These are phyloP conservation scores for Peromyscus polionotus DNA, from an alignment of 2,113 vertebrate species.

Conservation along the genomic window DNA sequence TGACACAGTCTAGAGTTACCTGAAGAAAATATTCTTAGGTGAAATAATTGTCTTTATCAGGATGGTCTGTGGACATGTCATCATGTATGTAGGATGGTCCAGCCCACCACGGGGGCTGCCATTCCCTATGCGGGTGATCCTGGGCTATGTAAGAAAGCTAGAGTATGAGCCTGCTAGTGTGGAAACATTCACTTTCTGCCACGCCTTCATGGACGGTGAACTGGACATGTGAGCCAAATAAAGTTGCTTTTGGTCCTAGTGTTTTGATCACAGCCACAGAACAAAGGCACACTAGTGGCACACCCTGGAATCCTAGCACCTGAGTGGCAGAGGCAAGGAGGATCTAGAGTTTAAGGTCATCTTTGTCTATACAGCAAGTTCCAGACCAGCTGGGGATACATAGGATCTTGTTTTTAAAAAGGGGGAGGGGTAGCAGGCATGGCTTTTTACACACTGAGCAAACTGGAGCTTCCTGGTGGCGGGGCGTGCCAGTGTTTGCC, in stretches of 20 bases:
- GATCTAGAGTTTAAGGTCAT: background rate
- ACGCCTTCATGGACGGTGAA: background rate
- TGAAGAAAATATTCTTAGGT: background rate
- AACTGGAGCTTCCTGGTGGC: background rate
- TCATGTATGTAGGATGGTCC: background rate
- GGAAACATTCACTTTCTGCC: background rate
- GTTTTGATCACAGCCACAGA: background rate
- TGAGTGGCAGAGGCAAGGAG: background rate
- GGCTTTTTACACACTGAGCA: background rate
- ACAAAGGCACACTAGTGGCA: background rate
- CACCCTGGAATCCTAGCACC: background rate
- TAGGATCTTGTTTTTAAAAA: background rate
- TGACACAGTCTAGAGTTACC: background rate
- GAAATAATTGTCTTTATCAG: background rate
- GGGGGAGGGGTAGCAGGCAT: background rate
- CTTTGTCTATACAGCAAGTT: background rate
- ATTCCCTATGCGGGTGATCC: background rate
- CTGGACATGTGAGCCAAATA: background rate
- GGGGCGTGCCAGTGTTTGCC: constrained; percentile 51
- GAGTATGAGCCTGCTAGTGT: background rate
- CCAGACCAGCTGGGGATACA: background rate
- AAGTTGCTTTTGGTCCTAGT: background rate
- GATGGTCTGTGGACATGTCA: background rate
- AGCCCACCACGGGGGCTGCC: background rate
- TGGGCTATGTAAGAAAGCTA: background rate